A percentile compares a stretch with the other conserved stretches of the same genome.
Evolutionary conservation across 2,113 vertebrate genomes (phyloP).

Genomic region (Caretta caretta): DNA sequence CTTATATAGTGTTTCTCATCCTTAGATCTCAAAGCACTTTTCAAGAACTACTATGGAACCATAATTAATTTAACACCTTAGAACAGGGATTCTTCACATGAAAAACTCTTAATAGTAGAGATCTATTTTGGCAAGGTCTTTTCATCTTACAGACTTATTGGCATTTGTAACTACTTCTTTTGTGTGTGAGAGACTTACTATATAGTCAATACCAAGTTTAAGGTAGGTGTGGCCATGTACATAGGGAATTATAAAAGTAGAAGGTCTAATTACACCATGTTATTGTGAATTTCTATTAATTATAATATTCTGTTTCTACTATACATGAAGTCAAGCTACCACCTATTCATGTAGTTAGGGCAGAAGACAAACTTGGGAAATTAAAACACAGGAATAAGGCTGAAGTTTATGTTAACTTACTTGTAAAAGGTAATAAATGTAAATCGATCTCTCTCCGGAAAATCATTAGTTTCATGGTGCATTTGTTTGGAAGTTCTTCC

Average conservation of each 20-base stretch:
- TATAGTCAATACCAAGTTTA: neutral
- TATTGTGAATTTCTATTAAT: neutral
- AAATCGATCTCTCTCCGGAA: neutral
- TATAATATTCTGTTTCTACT: neutral
- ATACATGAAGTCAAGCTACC: neutral
- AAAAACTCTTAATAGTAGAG: neutral
- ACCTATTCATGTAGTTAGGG: neutral
- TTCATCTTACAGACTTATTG: neutral
- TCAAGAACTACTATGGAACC: neutral
- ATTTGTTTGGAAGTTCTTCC: neutral
- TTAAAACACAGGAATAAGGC: neutral
- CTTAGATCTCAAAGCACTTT: no score
- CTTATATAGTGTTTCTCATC: no score
- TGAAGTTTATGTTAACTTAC: neutral
- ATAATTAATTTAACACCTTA: neutral
- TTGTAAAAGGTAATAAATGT: neutral
- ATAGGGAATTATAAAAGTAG: neutral
- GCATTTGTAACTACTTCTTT: neutral
- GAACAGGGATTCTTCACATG: neutral
- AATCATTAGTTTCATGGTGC: neutral
- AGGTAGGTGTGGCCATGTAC: neutral
- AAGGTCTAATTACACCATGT: neutral
- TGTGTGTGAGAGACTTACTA: neutral
- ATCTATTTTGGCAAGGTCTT: slow-evolving; percentile 35
- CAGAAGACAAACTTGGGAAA: neutral